phyloP scores from a whole-genome alignment of 2,113 vertebrate species.

The Diadophis punctatus region DNA sequence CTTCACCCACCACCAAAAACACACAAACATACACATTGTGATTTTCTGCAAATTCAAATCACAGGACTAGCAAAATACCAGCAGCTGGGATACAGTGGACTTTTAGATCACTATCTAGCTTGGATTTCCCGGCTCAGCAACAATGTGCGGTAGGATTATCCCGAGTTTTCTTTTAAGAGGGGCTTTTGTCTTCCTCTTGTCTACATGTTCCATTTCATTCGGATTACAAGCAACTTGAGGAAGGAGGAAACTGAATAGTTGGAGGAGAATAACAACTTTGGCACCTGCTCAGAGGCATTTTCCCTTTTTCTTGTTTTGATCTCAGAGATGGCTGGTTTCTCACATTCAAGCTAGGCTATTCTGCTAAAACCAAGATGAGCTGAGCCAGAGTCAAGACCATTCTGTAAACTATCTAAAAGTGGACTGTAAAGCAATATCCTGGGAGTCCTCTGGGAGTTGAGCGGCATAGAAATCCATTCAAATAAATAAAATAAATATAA shows the following conservation, averaged over 20 bases:
- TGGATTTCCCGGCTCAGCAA: not conserved
- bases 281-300: not conserved
- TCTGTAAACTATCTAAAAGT: not conserved
- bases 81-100: not conserved
- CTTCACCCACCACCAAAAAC: not conserved
- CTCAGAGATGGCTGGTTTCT: not conserved
- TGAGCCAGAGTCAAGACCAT: not conserved
- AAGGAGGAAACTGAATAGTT: not conserved
- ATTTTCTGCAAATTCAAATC: conserved; percentile 19
- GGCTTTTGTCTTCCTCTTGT: not conserved
- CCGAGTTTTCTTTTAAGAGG: not conserved
- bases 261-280: not conserved
- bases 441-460: too few relatives aligned
- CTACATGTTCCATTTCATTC: not conserved
- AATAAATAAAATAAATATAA: too few relatives aligned
- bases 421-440: not conserved
- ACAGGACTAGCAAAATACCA: not conserved
- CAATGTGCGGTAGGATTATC: not conserved
- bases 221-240: not conserved
- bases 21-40: not conserved
- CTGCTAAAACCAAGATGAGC: not conserved
- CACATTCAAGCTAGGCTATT: not conserved
- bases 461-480: too few relatives aligned
- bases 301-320: not conserved
- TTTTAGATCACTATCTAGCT: not conserved